Conservation (phyloP, 2,797 vertebrate genomes). For the Siniperca obscura region DNA sequence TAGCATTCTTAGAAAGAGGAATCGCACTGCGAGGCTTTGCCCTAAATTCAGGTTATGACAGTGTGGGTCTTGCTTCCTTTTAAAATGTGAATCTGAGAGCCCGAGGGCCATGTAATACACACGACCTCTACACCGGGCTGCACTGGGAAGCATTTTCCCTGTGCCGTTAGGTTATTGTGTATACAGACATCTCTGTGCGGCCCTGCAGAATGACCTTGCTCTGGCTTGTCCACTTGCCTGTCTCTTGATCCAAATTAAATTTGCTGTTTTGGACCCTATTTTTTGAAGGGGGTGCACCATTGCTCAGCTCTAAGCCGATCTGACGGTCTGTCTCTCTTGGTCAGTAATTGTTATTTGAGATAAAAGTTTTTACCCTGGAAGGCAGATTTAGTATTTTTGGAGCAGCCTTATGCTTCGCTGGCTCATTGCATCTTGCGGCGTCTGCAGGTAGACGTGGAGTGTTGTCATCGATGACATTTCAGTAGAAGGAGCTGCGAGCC, state of each 20-base stretch:
- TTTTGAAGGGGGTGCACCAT: constrained; percentile 41
- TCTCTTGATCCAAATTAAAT: constrained; percentile 70
- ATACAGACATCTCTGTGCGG: constrained; percentile 14
- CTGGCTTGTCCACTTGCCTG: constrained; percentile 50
- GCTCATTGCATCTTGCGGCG: constrained; percentile 54
- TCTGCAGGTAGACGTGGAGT: constrained; percentile 65
- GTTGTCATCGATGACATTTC: constrained; percentile 75
- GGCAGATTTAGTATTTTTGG: constrained; percentile 72
- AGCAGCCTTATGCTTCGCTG: constrained; percentile 54
- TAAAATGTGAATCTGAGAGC: constrained; percentile 16
- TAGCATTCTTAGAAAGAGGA: constrained; percentile 4
- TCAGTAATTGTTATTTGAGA: constrained; percentile 79
- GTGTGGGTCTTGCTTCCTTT: background rate
- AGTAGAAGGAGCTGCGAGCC: constrained; percentile 7
- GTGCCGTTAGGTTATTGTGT: constrained; percentile 38
- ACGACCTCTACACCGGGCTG: constrained; percentile 2
- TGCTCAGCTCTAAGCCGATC: constrained; percentile 65
- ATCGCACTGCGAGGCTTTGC: background rate
- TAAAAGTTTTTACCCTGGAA: constrained; percentile 61
- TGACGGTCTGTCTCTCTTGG: constrained; percentile 79
- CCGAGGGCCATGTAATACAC: constrained; percentile 7
- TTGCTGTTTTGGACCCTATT: constrained; percentile 57
- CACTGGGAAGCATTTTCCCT: constrained; percentile 26
- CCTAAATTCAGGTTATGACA: constrained; percentile 5
- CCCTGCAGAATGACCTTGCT: constrained; percentile 58